Conservation (phyloP, 2,888 invertebrate species). For the Harpagoxenus sublaevis region DNA sequence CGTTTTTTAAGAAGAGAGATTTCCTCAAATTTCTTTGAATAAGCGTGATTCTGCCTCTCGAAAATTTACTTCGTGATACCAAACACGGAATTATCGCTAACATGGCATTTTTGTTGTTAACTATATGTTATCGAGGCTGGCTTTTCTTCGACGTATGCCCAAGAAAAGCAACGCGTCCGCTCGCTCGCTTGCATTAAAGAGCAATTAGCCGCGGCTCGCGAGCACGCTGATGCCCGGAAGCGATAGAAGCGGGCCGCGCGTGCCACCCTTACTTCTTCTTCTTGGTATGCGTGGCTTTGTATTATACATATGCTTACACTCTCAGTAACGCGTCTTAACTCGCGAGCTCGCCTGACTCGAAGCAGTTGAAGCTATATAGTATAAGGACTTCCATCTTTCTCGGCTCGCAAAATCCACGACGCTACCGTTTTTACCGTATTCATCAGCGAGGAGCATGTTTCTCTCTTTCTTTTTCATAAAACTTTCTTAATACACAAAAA, state of each 20-base stretch:
- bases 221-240: conserved; percentile 86
- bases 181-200: conserved; percentile 82
- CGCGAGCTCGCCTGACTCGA: conserved; percentile 55
- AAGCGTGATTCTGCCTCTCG: not conserved
- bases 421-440: conserved; percentile 10
- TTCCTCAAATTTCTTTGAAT: not conserved
- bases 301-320: conserved; percentile 37
- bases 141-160: conserved; percentile 69
- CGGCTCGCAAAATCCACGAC: conserved; percentile 50
- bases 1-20: not conserved
- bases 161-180: conserved; percentile 80
- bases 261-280: conserved; percentile 82
- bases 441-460: not conserved
- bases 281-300: conserved; percentile 57
- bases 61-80: not conserved
- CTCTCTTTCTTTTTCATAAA: not conserved
- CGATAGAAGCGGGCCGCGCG: conserved; percentile 85
- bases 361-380: conserved; percentile 26
- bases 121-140: not conserved
- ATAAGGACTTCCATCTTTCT: conserved; percentile 39
- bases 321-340: conserved; percentile 44
- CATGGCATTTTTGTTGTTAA: conserved; percentile 19
- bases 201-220: conserved; percentile 85
- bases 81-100: conserved; percentile 10
- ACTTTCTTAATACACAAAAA: conserved; percentile 3